Percentiles rank a stretch among this genome's conserved stretches.
These are phyloP conservation scores for Tortrix viridana DNA, from an alignment of 2,888 invertebrate genomes.

Conservation along the genomic window DNA sequence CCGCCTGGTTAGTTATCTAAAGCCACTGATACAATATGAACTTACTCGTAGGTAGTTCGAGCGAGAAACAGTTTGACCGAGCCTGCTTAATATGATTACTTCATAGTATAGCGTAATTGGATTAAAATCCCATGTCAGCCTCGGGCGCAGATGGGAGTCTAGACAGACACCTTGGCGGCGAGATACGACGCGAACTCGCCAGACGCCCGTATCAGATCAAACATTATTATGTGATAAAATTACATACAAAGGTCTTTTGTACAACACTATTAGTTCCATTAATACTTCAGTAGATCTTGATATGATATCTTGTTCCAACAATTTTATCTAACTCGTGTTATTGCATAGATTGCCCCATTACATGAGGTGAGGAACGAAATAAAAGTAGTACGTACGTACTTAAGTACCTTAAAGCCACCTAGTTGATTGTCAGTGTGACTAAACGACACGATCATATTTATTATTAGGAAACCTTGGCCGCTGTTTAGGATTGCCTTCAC, in stretches of 20 bases:
- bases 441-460: too few relatives aligned
- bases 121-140: conserved; percentile 61
- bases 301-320: background rate
- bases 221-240: conserved; percentile 32
- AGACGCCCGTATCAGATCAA: conserved; percentile 43
- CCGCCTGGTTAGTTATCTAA: conserved; percentile 75
- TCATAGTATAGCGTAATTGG: conserved; percentile 57
- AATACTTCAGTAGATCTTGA: background rate
- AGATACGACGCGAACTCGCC: conserved; percentile 39
- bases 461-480: too few relatives aligned
- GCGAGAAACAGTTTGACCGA: conserved; percentile 63
- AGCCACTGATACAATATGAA: conserved; percentile 74
- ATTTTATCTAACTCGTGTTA: background rate
- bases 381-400: too few relatives aligned
- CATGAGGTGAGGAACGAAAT: too few relatives aligned
- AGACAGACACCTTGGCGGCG: conserved; percentile 24
- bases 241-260: background rate
- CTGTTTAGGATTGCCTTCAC: background rate
- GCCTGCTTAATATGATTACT: conserved; percentile 72
- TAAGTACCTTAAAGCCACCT: too few relatives aligned
- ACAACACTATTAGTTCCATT: background rate
- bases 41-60: conserved; percentile 54
- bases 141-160: conserved; percentile 14
- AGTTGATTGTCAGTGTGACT: too few relatives aligned
- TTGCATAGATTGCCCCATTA: too few relatives aligned